A percentile compares a stretch with the other conserved stretches of the same genome.
Evolutionary conservation across 2,888 invertebrate species (phyloP).

Genomic region (Morinoia aosen): DNA sequence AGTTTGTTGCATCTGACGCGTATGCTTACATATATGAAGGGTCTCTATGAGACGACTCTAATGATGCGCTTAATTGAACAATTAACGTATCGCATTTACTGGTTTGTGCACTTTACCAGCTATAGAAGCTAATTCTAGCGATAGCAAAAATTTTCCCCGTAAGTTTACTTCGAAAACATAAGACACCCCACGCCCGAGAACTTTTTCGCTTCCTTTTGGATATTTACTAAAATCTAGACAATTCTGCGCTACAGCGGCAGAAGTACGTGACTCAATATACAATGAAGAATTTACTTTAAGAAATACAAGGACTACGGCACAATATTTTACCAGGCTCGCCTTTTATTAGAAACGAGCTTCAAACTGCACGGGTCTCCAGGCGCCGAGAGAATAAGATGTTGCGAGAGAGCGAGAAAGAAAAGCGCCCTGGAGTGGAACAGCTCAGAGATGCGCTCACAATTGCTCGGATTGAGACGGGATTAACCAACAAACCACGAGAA

Average conservation of each 20-base stretch:
- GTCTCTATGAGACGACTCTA: neutral
- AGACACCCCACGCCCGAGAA: neutral
- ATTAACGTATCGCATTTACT: neutral
- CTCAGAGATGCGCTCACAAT: constrained; percentile 32
- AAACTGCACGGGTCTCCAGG: neutral
- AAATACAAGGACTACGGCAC: neutral
- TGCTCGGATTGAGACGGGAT: constrained; percentile 43
- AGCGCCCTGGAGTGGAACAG: neutral
- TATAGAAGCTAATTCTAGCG: neutral
- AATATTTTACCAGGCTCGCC: neutral
- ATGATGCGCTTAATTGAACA: neutral
- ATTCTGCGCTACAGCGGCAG: neutral
- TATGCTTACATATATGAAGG: neutral
- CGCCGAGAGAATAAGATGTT: neutral
- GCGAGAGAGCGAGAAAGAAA: neutral
- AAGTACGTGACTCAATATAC: constrained; percentile 38
- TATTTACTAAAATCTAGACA: neutral
- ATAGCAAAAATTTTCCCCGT: neutral
- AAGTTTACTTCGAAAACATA: neutral
- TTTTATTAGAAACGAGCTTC: constrained; percentile 28
- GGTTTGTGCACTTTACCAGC: neutral
- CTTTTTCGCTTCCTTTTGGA: neutral
- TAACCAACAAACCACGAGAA: constrained; percentile 47
- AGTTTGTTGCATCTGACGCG: neutral
- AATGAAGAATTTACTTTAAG: neutral